Evolutionary conservation across 2,113 vertebrate species (phyloP).

Genomic region (Anhinga anhinga): DNA sequence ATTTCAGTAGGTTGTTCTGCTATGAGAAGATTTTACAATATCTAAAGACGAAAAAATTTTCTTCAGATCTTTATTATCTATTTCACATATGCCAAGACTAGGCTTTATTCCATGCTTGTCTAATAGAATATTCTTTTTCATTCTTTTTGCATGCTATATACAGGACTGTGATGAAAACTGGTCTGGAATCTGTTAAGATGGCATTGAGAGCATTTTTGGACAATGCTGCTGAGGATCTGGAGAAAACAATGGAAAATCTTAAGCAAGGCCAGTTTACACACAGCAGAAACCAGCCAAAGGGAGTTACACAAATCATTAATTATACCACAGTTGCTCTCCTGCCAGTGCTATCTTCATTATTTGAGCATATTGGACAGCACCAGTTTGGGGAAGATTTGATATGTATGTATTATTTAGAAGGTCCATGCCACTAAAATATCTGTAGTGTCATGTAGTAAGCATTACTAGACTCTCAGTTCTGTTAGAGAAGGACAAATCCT

Average conservation of each 20-base stretch:
- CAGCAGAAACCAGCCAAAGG: conserved; percentile 83
- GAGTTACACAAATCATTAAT: conserved; percentile 96
- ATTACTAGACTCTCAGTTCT: not conserved
- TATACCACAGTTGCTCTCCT: conserved; percentile 93
- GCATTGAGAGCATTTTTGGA: conserved; percentile 87
- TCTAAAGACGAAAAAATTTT: not conserved
- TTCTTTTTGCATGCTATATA: not conserved
- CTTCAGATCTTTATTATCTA: not conserved
- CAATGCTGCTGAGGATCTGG: conserved; percentile 90
- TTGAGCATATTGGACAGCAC: conserved; percentile 93
- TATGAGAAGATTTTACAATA: not conserved
- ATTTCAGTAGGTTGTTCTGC: not conserved
- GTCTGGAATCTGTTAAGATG: conserved; percentile 88
- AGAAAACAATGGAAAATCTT: conserved; percentile 92
- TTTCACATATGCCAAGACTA: not conserved
- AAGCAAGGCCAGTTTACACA: conserved; percentile 95
- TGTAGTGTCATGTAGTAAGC: not conserved
- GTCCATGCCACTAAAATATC: not conserved
- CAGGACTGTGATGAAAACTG: conserved; percentile 97
- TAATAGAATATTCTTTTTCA: not conserved
- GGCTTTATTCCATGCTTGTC: not conserved
- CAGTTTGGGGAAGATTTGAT: conserved; percentile 94
- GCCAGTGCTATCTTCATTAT: conserved; percentile 90
- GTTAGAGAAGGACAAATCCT: not conserved
- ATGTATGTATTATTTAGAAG: conserved; percentile 75